Evolutionary conservation across 35 echinoderm and acorn worm genomes (phyloP).

Genomic region (Nesometra sesokonis): DNA sequence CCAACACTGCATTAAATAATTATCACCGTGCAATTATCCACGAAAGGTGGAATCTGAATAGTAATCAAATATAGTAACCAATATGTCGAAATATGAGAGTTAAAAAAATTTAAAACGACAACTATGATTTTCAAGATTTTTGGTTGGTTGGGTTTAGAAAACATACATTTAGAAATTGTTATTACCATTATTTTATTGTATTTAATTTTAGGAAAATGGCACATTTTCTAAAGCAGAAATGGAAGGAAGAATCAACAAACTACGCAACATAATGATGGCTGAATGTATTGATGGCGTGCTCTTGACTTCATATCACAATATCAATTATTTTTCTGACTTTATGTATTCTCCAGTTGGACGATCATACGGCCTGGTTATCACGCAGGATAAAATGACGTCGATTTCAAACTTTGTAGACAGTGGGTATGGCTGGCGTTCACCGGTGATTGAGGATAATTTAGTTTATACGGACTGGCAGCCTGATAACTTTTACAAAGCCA

Average conservation of each 20-base stretch:
- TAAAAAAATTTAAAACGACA: too few species aligned
- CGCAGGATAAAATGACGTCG: slow-evolving; percentile 56
- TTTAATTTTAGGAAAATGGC: slow-evolving; percentile 31
- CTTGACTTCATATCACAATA: slow-evolving; percentile 78
- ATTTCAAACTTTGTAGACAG: slow-evolving; percentile 61
- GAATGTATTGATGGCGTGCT: slow-evolving; percentile 51
- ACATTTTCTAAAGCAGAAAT: slow-evolving; percentile 88
- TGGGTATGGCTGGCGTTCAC: slow-evolving; percentile 68
- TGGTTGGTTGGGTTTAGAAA: too few species aligned
- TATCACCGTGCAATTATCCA: too few species aligned
- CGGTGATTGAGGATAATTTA: slow-evolving; percentile 38
- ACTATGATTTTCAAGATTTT: too few species aligned
- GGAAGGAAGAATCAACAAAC: slow-evolving; percentile 31
- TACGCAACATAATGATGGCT: slow-evolving; percentile 60
- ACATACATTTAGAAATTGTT: too few species aligned
- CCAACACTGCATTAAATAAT: too few species aligned
- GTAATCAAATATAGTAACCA: too few species aligned
- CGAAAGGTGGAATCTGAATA: too few species aligned
- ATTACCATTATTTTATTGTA: too few species aligned
- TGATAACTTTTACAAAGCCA: slow-evolving; percentile 73
- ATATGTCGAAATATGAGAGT: too few species aligned
- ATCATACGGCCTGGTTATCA: slow-evolving; percentile 65
- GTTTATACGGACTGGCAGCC: slow-evolving; percentile 85
- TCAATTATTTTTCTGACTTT: slow-evolving; percentile 93
- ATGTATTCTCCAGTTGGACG: slow-evolving; percentile 74